phyloP scores from a whole-genome alignment of 1,140 invertebrate genomes.

The Vanessa atalanta region DNA sequence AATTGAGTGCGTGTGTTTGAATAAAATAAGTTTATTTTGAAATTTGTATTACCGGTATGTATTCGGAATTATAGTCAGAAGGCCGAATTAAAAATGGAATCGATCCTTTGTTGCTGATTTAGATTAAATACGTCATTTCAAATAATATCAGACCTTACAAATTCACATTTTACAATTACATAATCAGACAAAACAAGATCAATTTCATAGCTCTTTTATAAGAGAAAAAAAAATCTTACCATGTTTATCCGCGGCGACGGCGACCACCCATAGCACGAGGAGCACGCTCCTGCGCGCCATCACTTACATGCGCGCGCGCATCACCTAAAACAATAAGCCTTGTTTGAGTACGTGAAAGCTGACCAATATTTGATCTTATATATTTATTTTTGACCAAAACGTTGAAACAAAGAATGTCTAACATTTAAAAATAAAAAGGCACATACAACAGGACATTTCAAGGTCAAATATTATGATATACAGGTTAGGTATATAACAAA shows the following conservation, averaged over 20 bases:
- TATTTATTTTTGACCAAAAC: conserved; percentile 26
- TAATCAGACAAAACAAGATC: too few relatives aligned
- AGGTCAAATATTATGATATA: too few relatives aligned
- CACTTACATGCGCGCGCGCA: conserved; percentile 63
- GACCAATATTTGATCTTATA: conserved; percentile 58
- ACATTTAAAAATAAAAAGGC: neutral
- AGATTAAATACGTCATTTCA: neutral
- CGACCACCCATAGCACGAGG: conserved; percentile 75
- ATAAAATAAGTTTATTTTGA: too few relatives aligned
- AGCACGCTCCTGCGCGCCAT: conserved; percentile 70
- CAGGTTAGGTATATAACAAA: too few relatives aligned
- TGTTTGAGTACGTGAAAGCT: conserved; percentile 64
- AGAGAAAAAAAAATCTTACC: conserved; percentile 51
- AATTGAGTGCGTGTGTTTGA: too few relatives aligned
- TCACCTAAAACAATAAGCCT: conserved; percentile 77
- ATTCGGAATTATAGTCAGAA: too few relatives aligned
- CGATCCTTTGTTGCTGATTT: too few relatives aligned
- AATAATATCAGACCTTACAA: neutral
- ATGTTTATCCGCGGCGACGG: conserved; percentile 65
- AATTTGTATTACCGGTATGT: too few relatives aligned
- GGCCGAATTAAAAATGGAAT: too few relatives aligned
- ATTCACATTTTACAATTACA: too few relatives aligned
- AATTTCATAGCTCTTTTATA: too few relatives aligned
- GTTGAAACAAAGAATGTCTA: conserved; percentile 11
- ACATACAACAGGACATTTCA: neutral